Evolutionary conservation across 2,888 invertebrate genomes (phyloP).

Genomic region (Pristionchus entomophagus): DNA sequence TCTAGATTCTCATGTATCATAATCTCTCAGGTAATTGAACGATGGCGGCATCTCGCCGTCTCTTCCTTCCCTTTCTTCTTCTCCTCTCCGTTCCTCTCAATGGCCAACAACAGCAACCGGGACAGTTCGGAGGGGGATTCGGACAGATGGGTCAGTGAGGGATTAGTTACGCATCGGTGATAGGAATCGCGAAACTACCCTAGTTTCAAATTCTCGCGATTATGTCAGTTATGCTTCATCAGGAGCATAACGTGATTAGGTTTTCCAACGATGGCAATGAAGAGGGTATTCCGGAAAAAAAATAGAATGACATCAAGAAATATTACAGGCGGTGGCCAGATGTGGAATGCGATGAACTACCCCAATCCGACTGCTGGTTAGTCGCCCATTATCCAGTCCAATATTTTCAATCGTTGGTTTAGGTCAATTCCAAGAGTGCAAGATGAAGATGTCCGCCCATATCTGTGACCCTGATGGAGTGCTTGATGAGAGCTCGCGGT

Average conservation of each 20-base stretch:
- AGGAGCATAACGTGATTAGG: no score
- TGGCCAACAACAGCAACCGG: conserved; percentile 24
- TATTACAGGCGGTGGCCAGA: neutral
- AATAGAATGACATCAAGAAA: neutral
- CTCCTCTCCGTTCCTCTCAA: neutral
- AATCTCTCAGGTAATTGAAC: neutral
- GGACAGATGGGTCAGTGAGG: neutral
- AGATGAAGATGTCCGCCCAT: conserved; percentile 63
- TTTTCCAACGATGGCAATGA: no score
- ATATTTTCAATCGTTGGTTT: neutral
- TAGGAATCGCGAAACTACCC: neutral
- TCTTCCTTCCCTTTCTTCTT: conserved; percentile 9
- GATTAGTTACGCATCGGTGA: neutral
- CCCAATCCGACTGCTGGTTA: conserved; percentile 69
- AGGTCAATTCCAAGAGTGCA: conserved; percentile 59
- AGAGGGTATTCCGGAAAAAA: no score
- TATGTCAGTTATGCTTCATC: no score
- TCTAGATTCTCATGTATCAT: no score
- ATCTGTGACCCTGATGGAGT: conserved; percentile 74
- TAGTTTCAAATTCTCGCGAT: no score
- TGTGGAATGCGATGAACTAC: conserved; percentile 68
- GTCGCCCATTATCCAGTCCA: neutral
- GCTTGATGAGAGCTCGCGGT: conserved; percentile 62
- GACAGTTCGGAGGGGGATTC: conserved; percentile 28
- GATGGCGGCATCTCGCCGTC: conserved; percentile 6